Base-by-base conservation (phyloP, 2,113 vertebrate species). In the Bujurquina vittata region DNA sequence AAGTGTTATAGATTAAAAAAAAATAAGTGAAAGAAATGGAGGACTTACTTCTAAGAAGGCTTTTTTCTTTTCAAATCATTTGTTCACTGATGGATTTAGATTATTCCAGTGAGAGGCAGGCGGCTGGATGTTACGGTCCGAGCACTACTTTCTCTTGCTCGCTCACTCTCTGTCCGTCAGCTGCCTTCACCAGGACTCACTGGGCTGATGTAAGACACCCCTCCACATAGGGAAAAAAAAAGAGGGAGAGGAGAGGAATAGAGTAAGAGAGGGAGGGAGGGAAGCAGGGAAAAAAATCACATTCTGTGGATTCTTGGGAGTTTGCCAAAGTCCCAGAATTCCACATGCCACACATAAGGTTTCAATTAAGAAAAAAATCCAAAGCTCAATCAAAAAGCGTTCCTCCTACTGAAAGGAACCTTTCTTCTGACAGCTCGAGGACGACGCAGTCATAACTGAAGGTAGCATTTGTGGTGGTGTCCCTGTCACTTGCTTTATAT, bases 261-360 rank as follows among this genome's bases (percentile, higher is more conserved):
- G 81, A 55, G 88, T 52, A 88, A 60, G 80, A 46, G 69, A 59
- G 55, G 18, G 29, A 67, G 67, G n/a, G 37, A 57, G 61, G 61
- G 40, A 87, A 49, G n/a, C 10, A 58, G 33, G 6, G 8, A 85
- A 88, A 90, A 91, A 90, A 73, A 93, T 95, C 87, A 86, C 97
- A 98, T 98, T 97, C 97, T 98, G 96, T 88, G 78, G 96, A 98
- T 98, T 97, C 96, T 96, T 98, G 98, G 97, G 94, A 93, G 61
- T 22, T 20, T 15, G 96, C 97, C 97, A 97, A 96, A 97, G 93
- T 97, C 97, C 97, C 97, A 97, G 97, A 98, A 97, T 97, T 97
- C 97, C 96, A 94, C 95, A 94, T 96, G 93, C 95, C 91, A 93
- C 96, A 97, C 97, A 98, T 97, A 97, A 96, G 97, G 97, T 98